Percentiles rank a stretch among this genome's conserved stretches.
Evolutionary conservation across 2,888 invertebrate genomes (phyloP).

Genomic region (Lacanobia oleracea): DNA sequence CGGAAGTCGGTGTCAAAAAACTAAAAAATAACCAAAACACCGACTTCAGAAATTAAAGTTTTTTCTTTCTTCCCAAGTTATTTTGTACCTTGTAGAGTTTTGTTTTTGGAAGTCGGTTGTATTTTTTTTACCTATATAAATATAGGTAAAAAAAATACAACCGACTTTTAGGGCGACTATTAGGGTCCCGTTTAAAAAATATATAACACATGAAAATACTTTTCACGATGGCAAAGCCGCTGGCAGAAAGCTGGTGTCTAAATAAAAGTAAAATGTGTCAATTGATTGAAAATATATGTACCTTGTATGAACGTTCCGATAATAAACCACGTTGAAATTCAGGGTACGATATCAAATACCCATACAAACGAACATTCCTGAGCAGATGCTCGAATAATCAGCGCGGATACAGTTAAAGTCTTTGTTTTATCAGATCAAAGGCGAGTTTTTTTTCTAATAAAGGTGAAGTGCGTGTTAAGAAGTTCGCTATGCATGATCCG

Average conservation of each 20-base stretch:
- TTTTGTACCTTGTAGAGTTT: too few relatives aligned
- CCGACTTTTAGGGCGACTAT: too few relatives aligned
- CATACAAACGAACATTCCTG: constrained; percentile 28
- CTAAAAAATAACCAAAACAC: too few relatives aligned
- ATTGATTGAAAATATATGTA: not conserved
- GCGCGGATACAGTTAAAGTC: constrained; percentile 36
- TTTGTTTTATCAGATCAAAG: constrained; percentile 75
- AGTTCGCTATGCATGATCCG: constrained; percentile 72
- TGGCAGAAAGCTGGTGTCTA: not conserved
- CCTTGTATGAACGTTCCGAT: not conserved
- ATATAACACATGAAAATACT: too few relatives aligned
- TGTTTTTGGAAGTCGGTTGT: too few relatives aligned
- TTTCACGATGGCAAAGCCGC: too few relatives aligned
- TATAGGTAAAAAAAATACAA: too few relatives aligned
- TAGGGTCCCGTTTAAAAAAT: too few relatives aligned
- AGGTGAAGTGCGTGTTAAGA: constrained; percentile 78
- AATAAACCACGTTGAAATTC: not conserved
- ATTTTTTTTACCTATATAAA: too few relatives aligned
- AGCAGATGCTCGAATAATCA: constrained; percentile 54
- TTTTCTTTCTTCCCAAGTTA: too few relatives aligned
- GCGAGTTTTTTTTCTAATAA: constrained; percentile 73
- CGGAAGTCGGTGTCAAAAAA: too few relatives aligned
- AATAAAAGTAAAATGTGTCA: not conserved
- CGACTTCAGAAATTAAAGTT: too few relatives aligned
- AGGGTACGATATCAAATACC: constrained; percentile 5